Evolutionary conservation across 2,888 invertebrate genomes (phyloP), one percentile per base, ranked within the genome.

Genomic region (Drosophila emarginata): DNA sequence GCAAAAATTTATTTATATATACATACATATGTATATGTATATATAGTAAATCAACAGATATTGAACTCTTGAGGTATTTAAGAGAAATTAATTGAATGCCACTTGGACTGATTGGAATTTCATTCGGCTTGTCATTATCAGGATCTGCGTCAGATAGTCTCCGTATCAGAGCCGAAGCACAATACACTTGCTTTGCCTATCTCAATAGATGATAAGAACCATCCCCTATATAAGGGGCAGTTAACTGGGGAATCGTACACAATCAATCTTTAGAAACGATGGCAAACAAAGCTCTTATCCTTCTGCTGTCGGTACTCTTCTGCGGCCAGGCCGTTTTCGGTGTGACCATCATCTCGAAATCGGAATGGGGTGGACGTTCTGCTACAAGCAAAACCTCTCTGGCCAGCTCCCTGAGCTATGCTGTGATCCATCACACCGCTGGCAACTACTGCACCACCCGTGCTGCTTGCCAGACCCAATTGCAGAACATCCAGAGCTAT

Each of bases 321-420:
- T 87, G 72, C 74, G 76, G 71, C 21, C 77, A 84, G 57, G 80
- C 82, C 70, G 84, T 75, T 12, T 60, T 77, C 37, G 78, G 80
- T 15, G 87, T 90, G 28, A 80, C 40, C 69, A 76, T 90, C 52
- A 74, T 89, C 50, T 75, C 61, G 67, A 90, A 89, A 68, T 59
- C 87, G 1, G 73, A 85, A 70, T 91, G 90, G 90, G 87, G 87
- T 14, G 91, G 72, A 80, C 40, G 92, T 90, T 4, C 78, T 0
- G 57, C 90, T 32, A 81, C 15, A 0, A 59, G 78, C 58, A 84
- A 78, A 57, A 64, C 73, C n/a, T 36, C 71, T 1, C 67, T 90
- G 57, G 77, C 70, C 39, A 86, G 61, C 21, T 68, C 65, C 18
- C 57, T 90, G 62, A 67, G 61, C 67, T 90, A 88, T n/a, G 87